These are phyloP conservation scores for Aphidius colemani DNA, from an alignment of 2,888 invertebrate genomes.

Conservation along the genomic window DNA sequence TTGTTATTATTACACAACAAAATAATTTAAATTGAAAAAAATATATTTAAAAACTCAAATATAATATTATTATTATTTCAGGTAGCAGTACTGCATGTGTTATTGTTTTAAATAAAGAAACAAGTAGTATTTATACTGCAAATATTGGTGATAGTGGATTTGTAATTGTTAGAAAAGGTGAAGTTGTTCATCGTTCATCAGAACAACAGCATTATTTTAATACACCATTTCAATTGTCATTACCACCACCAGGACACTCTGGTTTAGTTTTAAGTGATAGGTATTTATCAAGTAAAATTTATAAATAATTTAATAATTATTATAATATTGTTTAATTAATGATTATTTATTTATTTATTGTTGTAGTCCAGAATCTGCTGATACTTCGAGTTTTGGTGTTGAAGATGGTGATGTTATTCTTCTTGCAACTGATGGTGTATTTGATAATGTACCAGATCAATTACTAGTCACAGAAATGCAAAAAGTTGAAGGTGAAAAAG, in stretches of 20 bases:
- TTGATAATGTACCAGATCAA: slow-evolving; percentile 95
- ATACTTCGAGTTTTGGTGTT: slow-evolving; percentile 83
- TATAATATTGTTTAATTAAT: slow-evolving; percentile 2
- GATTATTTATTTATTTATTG: slow-evolving; percentile 2
- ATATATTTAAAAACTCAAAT: not conserved
- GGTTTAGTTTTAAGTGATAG: slow-evolving; percentile 88
- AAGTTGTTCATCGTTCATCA: slow-evolving; percentile 88
- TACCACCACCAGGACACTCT: slow-evolving; percentile 89
- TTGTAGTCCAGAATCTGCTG: slow-evolving; percentile 87
- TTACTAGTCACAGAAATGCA: slow-evolving; percentile 85
- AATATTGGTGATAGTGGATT: slow-evolving; percentile 99
- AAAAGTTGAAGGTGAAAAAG: slow-evolving; percentile 73
- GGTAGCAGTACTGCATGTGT: slow-evolving; percentile 99
- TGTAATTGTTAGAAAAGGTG: slow-evolving; percentile 85
- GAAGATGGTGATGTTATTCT: slow-evolving; percentile 93
- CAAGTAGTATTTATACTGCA: slow-evolving; percentile 89
- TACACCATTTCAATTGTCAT: slow-evolving; percentile 95
- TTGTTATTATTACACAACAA: not conserved
- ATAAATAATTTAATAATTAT: slow-evolving; percentile 8
- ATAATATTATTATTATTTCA: slow-evolving; percentile 51
- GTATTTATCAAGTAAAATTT: slow-evolving; percentile 56
- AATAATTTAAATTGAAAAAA: not conserved
- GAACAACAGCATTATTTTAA: slow-evolving; percentile 99
- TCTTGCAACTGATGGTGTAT: slow-evolving; percentile 96
- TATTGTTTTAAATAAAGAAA: slow-evolving; percentile 88